Percentiles rank a stretch among this genome's conserved stretches.
Evolutionary conservation across 2,888 invertebrate species (phyloP).

Genomic region (Lycophotia porphyrea): DNA sequence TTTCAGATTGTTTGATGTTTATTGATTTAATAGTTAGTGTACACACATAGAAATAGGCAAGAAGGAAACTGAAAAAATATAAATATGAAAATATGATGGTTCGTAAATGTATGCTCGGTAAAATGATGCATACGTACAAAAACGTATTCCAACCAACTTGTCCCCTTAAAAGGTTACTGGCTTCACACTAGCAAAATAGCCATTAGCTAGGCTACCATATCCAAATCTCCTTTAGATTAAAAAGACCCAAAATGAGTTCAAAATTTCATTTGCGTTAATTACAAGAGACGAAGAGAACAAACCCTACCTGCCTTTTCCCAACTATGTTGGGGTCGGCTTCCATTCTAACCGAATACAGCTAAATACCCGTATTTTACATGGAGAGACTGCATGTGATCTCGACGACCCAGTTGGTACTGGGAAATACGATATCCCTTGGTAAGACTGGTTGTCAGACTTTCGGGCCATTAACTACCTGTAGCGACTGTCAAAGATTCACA

Average conservation of each 20-base stretch:
- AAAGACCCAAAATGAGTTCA: background rate
- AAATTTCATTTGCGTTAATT: background rate
- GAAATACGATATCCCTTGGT: background rate
- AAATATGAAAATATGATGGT: background rate
- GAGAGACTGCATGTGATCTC: background rate
- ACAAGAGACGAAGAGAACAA: background rate
- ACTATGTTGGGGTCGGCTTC: background rate
- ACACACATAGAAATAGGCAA: background rate
- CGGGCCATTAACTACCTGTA: background rate
- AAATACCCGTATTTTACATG: background rate
- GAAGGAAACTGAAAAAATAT: background rate
- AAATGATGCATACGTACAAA: background rate
- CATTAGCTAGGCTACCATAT: background rate
- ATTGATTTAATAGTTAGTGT: slow-evolving; percentile 5
- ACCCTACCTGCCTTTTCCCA: background rate
- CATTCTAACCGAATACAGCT: background rate
- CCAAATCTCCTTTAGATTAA: background rate
- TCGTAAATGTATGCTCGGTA: background rate
- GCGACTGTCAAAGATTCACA: background rate
- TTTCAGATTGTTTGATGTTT: background rate
- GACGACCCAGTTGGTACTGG: background rate
- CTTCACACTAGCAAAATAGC: background rate
- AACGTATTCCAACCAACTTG: background rate
- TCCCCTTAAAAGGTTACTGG: background rate
- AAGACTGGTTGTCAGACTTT: background rate